Evolutionary conservation across 64 coral and sea anemone species (phyloP).

Genomic region (Trachythela sp.): DNA sequence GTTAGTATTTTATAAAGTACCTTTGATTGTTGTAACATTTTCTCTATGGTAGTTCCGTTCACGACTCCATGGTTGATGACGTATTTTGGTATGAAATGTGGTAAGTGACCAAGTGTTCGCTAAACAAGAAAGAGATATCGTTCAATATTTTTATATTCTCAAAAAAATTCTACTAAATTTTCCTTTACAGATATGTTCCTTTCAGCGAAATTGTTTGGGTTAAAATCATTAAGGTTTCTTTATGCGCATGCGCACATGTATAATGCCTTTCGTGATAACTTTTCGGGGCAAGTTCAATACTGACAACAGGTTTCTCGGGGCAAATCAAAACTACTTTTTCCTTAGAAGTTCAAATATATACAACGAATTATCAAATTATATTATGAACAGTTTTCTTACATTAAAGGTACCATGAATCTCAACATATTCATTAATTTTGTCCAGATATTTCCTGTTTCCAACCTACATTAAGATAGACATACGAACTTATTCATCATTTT

Average conservation of each 20-base stretch:
- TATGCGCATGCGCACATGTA: too few relatives aligned
- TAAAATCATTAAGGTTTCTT: too few relatives aligned
- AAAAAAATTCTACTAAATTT: too few relatives aligned
- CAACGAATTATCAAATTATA: too few relatives aligned
- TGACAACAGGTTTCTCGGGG: too few relatives aligned
- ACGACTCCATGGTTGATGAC: conserved; percentile 1
- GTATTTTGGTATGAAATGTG: background rate
- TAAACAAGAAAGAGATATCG: background rate
- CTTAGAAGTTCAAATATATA: too few relatives aligned
- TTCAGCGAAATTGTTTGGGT: too few relatives aligned
- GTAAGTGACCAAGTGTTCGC: background rate
- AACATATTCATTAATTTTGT: background rate
- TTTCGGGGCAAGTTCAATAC: too few relatives aligned
- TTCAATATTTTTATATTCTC: too few relatives aligned
- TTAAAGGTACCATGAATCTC: background rate
- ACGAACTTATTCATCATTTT: background rate
- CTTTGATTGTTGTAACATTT: background rate
- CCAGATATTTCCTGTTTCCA: background rate
- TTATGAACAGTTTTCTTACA: background rate
- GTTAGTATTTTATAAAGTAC: background rate
- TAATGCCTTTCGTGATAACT: too few relatives aligned
- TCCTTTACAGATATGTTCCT: too few relatives aligned
- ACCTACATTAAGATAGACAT: background rate
- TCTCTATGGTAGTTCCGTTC: background rate
- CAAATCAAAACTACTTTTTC: too few relatives aligned